Conservation (phyloP, 2,888 invertebrate genomes). For the Euplagia quadripunctaria region DNA sequence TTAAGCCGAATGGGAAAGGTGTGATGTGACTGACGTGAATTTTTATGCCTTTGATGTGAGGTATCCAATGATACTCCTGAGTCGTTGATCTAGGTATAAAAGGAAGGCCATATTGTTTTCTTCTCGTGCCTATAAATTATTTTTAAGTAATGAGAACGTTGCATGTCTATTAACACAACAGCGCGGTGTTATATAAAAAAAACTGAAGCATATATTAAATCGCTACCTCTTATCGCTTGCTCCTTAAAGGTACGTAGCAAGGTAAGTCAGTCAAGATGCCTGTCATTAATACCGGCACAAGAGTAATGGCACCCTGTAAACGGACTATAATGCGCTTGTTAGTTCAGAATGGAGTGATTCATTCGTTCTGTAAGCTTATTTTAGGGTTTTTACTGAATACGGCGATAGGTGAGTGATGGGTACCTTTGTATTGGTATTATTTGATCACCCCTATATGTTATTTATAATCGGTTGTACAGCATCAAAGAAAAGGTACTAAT, state of each 20-base stretch:
- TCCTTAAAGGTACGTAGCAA: constrained; percentile 58
- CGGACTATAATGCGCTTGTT: constrained; percentile 76
- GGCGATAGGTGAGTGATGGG: constrained; percentile 3
- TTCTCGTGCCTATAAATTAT: background rate
- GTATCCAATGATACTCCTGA: background rate
- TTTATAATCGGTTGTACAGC: too few species aligned
- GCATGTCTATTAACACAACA: background rate
- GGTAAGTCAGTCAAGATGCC: constrained; percentile 82
- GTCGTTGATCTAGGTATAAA: background rate
- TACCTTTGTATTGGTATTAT: background rate
- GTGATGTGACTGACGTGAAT: background rate
- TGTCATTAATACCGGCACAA: constrained; percentile 80
- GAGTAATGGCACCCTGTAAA: constrained; percentile 76
- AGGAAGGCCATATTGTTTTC: background rate
- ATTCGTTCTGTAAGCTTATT: constrained; percentile 50
- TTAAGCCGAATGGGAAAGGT: background rate
- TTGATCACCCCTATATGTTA: background rate
- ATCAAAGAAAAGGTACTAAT: too few species aligned
- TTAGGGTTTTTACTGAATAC: constrained; percentile 4
- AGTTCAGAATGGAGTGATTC: constrained; percentile 67
- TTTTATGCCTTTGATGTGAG: background rate
- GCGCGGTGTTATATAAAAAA: too few species aligned
- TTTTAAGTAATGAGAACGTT: too few species aligned
- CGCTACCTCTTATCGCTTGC: constrained; percentile 47
- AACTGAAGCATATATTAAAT: background rate